phyloP scores from a whole-genome alignment of 2,797 vertebrate genomes.

The Neostethus bicornis region DNA sequence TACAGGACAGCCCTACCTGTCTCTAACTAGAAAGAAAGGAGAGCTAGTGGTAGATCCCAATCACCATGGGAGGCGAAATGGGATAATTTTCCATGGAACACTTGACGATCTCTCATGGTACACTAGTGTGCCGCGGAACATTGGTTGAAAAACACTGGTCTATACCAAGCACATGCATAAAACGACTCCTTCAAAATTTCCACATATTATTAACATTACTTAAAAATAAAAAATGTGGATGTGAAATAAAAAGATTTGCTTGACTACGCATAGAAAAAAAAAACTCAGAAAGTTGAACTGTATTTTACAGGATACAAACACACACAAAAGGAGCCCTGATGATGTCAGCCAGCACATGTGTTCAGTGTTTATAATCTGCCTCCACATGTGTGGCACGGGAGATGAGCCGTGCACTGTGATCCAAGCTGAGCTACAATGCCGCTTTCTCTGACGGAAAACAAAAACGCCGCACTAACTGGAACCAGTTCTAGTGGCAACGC shows the following conservation, averaged over 20 bases:
- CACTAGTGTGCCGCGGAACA: no score
- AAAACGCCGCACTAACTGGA: constrained; percentile 52
- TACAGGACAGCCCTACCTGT: no score
- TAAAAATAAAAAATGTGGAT: constrained; percentile 62
- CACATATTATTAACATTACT: no score
- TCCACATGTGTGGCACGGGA: constrained; percentile 62
- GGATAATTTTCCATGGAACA: no score
- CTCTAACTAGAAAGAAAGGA: no score
- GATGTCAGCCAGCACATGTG: constrained; percentile 72
- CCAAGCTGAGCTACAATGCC: constrained; percentile 45
- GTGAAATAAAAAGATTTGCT: constrained; percentile 34
- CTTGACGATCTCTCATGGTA: no score
- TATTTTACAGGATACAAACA: constrained; percentile 26
- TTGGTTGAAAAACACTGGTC: no score
- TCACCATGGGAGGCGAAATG: no score
- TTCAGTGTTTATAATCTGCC: constrained; percentile 61
- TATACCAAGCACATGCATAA: neutral
- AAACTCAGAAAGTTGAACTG: constrained; percentile 27
- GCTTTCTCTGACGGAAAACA: constrained; percentile 43
- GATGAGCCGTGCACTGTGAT: constrained; percentile 62
- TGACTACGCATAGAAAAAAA: constrained; percentile 51
- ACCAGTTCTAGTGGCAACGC: constrained; percentile 60
- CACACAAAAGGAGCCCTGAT: constrained; percentile 54
- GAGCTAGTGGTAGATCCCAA: no score
- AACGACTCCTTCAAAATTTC: no score